Evolutionary conservation across 2,888 invertebrate species (phyloP).

Genomic region (Melangyna quadrimaculata): DNA sequence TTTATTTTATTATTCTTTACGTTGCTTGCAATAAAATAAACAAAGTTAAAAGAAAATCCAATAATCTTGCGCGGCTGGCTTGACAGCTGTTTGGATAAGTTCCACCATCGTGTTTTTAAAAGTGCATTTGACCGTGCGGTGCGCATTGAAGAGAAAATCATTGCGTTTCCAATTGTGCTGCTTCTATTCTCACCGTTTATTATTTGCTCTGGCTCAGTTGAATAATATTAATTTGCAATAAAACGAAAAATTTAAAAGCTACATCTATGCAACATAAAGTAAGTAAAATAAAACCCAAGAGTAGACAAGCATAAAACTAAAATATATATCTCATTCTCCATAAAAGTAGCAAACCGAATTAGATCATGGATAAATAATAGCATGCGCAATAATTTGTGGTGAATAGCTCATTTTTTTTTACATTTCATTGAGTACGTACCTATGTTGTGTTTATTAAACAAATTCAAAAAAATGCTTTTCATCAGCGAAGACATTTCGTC

Average conservation of each 20-base stretch:
- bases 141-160: conserved; percentile 28
- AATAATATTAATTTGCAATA: conserved; percentile 25
- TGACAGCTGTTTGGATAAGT: conserved; percentile 6
- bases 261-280: conserved; percentile 11
- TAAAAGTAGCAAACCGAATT: conserved; percentile 54
- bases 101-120: not conserved
- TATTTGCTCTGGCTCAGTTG: not conserved
- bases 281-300: conserved; percentile 33
- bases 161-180: not conserved
- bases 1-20: not conserved
- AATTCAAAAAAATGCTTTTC: not conserved
- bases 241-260: conserved; percentile 2
- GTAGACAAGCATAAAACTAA: conserved; percentile 21
- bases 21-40: not conserved
- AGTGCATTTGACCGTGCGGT: conserved; percentile 34
- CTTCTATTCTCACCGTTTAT: conserved; percentile 18
- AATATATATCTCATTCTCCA: conserved; percentile 21
- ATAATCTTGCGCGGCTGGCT: conserved; percentile 24
- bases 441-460: not conserved
- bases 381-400: conserved; percentile 50
- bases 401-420: conserved; percentile 43
- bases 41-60: not conserved
- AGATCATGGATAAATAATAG: conserved; percentile 63
- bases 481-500: conserved; percentile 26
- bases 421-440: conserved; percentile 1